These are phyloP conservation scores for Lagria hirta DNA, from an alignment of 2,888 invertebrate species.

Conservation along the genomic window DNA sequence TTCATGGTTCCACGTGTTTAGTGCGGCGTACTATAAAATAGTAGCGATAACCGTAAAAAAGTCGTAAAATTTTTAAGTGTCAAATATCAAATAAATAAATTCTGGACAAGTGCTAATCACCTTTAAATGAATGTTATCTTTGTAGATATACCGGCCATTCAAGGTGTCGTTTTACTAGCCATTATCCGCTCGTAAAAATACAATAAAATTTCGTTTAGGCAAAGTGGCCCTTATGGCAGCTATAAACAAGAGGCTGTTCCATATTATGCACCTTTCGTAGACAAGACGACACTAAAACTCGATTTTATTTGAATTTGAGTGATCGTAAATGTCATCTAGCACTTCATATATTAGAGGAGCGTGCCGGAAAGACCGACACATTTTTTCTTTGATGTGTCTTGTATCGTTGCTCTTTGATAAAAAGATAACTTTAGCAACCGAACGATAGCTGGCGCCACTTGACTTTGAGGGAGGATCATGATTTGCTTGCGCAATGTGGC, in stretches of 20 bases:
- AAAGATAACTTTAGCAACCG: constrained; percentile 49
- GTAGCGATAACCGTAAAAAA: too few relatives aligned
- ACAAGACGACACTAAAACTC: constrained; percentile 57
- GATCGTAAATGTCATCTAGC: constrained; percentile 60
- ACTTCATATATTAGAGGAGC: constrained; percentile 42
- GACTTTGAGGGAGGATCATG: constrained; percentile 37
- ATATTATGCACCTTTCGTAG: constrained; percentile 37
- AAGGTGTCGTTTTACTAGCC: constrained; percentile 49
- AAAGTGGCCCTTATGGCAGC: constrained; percentile 42
- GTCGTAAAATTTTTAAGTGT: too few relatives aligned
- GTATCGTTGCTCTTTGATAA: constrained; percentile 56
- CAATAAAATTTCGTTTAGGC: constrained; percentile 48
- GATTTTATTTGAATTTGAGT: constrained; percentile 62
- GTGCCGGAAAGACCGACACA: constrained; percentile 37
- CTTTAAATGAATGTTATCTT: too few relatives aligned
- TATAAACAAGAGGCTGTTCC: constrained; percentile 28
- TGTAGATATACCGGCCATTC: constrained; percentile 27
- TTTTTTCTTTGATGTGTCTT: constrained; percentile 56
- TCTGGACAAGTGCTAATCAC: too few relatives aligned
- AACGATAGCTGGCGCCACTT: constrained; percentile 57
- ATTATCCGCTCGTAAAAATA: constrained; percentile 52
- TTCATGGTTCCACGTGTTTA: too few relatives aligned
- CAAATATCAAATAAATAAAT: too few relatives aligned
- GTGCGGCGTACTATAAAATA: too few relatives aligned
- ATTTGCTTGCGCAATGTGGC: constrained; percentile 54